phyloP scores from a whole-genome alignment of 53 echinoderm and acorn worm species.

The Henricia sp. region DNA sequence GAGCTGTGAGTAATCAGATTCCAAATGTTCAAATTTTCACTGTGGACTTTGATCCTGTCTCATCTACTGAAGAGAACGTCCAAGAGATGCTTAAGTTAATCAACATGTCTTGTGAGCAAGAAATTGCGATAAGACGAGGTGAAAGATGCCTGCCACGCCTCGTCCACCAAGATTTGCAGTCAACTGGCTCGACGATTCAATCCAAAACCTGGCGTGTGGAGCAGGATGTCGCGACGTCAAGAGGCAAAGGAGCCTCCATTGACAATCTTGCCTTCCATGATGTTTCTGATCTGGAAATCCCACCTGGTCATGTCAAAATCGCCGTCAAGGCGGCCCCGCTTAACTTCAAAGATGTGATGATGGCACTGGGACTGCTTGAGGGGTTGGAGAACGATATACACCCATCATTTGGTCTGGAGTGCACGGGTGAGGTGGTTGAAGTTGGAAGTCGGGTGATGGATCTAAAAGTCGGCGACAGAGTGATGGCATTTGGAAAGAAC shows the following conservation, averaged over 20 bases:
- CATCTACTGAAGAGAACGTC: constrained; percentile 28
- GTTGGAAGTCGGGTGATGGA: constrained; percentile 74
- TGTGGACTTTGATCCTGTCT: constrained; percentile 43
- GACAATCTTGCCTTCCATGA: constrained; percentile 59
- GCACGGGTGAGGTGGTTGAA: constrained; percentile 75
- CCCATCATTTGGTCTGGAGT: constrained; percentile 76
- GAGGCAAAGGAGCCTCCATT: constrained; percentile 36
- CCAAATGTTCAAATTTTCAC: constrained; percentile 45
- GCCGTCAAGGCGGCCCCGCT: constrained; percentile 53
- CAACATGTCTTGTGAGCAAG: constrained; percentile 32
- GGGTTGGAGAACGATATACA: constrained; percentile 44
- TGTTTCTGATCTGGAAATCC: constrained; percentile 36
- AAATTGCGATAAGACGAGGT: constrained; percentile 58
- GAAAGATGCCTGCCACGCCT: constrained; percentile 43
- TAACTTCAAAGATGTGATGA: constrained; percentile 72
- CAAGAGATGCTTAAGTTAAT: constrained; percentile 34
- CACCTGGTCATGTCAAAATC: constrained; percentile 55
- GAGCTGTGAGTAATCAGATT: constrained; percentile 61
- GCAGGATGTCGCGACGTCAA: constrained; percentile 21
- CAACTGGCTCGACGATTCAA: background rate
- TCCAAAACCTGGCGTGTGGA: constrained; percentile 58
- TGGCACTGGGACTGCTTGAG: constrained; percentile 66
- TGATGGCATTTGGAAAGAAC: constrained; percentile 76
- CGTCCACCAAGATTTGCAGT: constrained; percentile 37
- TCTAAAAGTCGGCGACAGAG: constrained; percentile 72